phyloP scores from a whole-genome alignment of 2,888 invertebrate species.

The Campoletis raptor region DNA sequence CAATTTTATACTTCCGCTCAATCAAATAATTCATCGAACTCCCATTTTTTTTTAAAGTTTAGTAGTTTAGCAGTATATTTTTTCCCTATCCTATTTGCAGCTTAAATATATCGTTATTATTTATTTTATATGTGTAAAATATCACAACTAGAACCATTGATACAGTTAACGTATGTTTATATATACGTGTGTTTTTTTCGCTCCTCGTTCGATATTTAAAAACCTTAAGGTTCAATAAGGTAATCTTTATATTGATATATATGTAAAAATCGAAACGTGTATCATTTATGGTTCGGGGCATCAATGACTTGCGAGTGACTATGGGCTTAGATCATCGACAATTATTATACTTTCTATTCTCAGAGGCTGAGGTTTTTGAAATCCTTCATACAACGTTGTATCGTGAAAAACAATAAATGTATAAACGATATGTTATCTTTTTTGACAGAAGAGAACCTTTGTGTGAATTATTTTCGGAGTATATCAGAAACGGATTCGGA shows the following conservation, averaged over 20 bases:
- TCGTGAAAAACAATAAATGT: conserved; percentile 1
- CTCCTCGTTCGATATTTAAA: conserved; percentile 51
- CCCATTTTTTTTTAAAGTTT: background rate
- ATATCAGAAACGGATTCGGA: background rate
- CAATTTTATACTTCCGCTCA: conserved; percentile 67
- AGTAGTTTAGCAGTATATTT: conserved; percentile 47
- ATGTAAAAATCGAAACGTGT: conserved; percentile 69
- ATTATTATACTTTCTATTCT: conserved; percentile 41
- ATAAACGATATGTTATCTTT: conserved; percentile 36
- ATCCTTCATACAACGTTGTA: background rate
- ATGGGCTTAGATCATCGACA: conserved; percentile 44
- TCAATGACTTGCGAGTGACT: conserved; percentile 74
- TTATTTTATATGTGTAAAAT: conserved; percentile 79
- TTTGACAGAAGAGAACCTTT: conserved; percentile 29
- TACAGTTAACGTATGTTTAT: conserved; percentile 79
- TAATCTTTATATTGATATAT: conserved; percentile 61
- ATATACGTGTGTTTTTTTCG: conserved; percentile 25
- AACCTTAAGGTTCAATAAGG: conserved; percentile 43
- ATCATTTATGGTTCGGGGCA: conserved; percentile 70
- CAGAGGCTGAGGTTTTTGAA: background rate
- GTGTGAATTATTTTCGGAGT: background rate
- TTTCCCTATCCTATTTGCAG: conserved; percentile 65
- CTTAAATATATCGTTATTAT: conserved; percentile 74
- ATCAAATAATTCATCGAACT: conserved; percentile 20
- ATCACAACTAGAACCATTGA: conserved; percentile 84